Percentiles rank a stretch among this genome's conserved stretches.
phyloP scores from a whole-genome alignment of 2,113 vertebrate species.

The Macaca mulatta region DNA sequence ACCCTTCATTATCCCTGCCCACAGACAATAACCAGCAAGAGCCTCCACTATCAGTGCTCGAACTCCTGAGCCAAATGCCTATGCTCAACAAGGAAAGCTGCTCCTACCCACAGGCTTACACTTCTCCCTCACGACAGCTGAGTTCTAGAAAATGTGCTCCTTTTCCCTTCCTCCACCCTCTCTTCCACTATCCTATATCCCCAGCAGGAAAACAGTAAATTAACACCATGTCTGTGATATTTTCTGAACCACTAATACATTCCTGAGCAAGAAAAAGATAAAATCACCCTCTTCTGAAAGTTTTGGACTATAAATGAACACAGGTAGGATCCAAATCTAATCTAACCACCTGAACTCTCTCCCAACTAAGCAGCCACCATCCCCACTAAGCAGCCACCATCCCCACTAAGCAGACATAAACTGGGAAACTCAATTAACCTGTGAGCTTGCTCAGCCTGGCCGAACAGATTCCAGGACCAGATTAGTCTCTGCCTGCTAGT shows the following conservation, averaged over 20 bases:
- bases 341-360: background rate
- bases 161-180: background rate
- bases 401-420: constrained; percentile 72
- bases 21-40: background rate
- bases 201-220: constrained; percentile 43
- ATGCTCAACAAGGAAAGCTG: background rate
- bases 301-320: background rate
- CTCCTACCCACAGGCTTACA: background rate
- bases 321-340: background rate
- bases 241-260: constrained; percentile 50
- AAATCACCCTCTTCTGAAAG: constrained; percentile 55
- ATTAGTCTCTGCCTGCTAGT: constrained; percentile 71
- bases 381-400: background rate
- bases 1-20: background rate
- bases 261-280: constrained; percentile 64
- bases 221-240: constrained; percentile 52
- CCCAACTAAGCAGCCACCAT: background rate
- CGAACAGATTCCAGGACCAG: constrained; percentile 71
- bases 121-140: background rate
- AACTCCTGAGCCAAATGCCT: background rate
- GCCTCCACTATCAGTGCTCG: background rate
- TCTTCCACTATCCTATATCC: background rate
- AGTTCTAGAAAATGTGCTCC: background rate
- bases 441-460: background rate
- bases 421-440: constrained; percentile 78